A percentile compares a stretch with the other conserved stretches of the same genome.
phyloP scores from a whole-genome alignment of 1,140 invertebrate species.

The Drosophila littoralis region DNA sequence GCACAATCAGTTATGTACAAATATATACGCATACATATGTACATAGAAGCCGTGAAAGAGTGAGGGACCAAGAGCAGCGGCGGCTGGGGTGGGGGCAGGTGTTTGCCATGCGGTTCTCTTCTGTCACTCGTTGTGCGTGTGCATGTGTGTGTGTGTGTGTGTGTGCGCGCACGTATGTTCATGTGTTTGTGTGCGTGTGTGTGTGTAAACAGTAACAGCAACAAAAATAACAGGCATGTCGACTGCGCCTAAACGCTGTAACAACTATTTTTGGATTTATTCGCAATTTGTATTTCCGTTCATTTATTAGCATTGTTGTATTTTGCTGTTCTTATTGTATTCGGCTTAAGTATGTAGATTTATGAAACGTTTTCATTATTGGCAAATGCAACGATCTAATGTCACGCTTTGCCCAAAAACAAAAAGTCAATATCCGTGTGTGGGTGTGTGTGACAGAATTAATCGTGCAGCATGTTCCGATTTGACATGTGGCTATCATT shows the following conservation, averaged over 20 bases:
- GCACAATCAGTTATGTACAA: slow-evolving; percentile 24
- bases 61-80: not conserved
- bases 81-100: slow-evolving; percentile 30
- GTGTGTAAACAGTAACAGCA: slow-evolving; percentile 36
- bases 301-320: slow-evolving; percentile 17
- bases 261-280: slow-evolving; percentile 52
- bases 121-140: slow-evolving; percentile 26
- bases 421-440: slow-evolving; percentile 3
- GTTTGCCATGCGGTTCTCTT: slow-evolving; percentile 61
- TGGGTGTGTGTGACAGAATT: slow-evolving; percentile 45
- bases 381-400: slow-evolving; percentile 51
- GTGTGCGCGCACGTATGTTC: too few relatives aligned
- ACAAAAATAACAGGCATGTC: slow-evolving; percentile 11
- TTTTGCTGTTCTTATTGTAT: slow-evolving; percentile 23
- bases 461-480: slow-evolving; percentile 62
- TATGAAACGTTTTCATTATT: slow-evolving; percentile 30
- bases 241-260: slow-evolving; percentile 23
- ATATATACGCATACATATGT: slow-evolving; percentile 12
- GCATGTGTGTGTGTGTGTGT: slow-evolving; percentile 31
- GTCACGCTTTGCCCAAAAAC: slow-evolving; percentile 49
- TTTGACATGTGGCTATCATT: slow-evolving; percentile 75
- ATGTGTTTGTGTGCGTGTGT: slow-evolving; percentile 16
- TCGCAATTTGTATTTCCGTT: slow-evolving; percentile 40
- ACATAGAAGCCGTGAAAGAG: slow-evolving; percentile 11
- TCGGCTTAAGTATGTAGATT: slow-evolving; percentile 38